Base-by-base conservation (phyloP, 2,888 invertebrate genomes). In the Catocala sponsa region DNA sequence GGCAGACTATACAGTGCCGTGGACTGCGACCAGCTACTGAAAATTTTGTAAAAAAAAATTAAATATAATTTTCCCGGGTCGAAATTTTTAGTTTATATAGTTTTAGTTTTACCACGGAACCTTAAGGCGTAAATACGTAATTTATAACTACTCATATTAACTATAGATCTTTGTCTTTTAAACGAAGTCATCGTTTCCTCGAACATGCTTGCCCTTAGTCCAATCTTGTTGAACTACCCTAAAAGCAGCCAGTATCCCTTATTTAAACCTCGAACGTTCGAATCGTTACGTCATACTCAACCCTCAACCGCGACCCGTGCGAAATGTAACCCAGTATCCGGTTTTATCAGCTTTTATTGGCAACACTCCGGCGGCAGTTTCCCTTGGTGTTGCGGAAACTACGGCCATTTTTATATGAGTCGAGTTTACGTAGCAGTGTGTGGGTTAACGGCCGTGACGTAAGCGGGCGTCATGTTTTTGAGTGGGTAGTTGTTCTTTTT, bases 301-400 rank as follows among this genome's bases (percentile, higher is more conserved):
- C 69, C 63, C 61, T 59, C 59, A 25, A 65, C 60, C 43, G 64
- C 71, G 13, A 54, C 54, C 61, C 68, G 60, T 59, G 67, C 62
- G 65, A 76, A 78, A 78, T 70, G 69, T 67, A 65, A 48, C 65
- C 52, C 71, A 48, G 74, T 72, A 72, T 78, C 79, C 74, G 68
- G 68, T 74, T 80, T 79, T 79, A 79, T 78, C 79, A 68, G 78
- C 56, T 70, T 79, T 79, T 79, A 79, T 79, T 79, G 80, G 78
- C 77, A 71, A 72, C 72, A 70, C 72, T 70, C 59, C 62, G 63
- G 48, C 44, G 42, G 54, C 70, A 51, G 77, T 65, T 72, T 75
- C 72, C 74, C 72, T 64, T 63, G 63, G 50, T 64, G 53, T 46
- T 62, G 47, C 77, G 80, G 77, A 77, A 76, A 77, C 78, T 63